A percentile compares a stretch with the other conserved stretches of the same genome.
Evolutionary conservation across 2,113 vertebrate genomes (phyloP).

Genomic region (Lathamus discolor): DNA sequence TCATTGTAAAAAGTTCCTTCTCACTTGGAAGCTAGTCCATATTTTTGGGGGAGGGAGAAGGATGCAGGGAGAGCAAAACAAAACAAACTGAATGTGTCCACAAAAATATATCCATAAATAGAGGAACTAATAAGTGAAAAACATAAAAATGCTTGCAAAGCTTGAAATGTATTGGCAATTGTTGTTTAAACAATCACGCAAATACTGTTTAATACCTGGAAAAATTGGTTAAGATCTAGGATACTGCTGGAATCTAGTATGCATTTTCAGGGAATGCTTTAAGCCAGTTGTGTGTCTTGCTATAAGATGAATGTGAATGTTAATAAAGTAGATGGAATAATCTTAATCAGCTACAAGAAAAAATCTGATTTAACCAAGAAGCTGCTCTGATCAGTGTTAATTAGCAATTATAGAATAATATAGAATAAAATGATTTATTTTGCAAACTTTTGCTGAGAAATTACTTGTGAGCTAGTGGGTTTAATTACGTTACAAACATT

Average conservation of each 20-base stretch:
- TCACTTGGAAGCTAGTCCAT: neutral
- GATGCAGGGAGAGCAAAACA: fast-evolving
- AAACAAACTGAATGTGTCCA: neutral
- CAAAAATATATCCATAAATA: neutral
- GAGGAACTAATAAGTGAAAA: neutral
- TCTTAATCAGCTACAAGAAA: neutral
- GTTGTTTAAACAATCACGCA: neutral
- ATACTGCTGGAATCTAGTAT: neutral
- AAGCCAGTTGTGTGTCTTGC: neutral
- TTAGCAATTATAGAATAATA: neutral
- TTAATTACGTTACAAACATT: neutral
- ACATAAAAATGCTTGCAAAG: neutral
- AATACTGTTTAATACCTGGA: neutral
- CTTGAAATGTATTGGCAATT: neutral
- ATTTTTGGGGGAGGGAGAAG: neutral
- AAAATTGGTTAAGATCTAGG: neutral
- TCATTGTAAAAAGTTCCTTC: neutral
- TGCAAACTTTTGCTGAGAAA: neutral
- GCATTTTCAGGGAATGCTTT: neutral
- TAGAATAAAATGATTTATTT: neutral
- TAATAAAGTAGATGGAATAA: neutral
- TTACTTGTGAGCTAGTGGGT: neutral
- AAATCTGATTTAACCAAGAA: neutral
- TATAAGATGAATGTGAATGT: neutral
- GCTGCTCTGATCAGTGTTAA: neutral